Percentiles rank a stretch among this genome's conserved stretches.
Conservation (phyloP, 2,888 invertebrate genomes). For the Conus canariensis region DNA sequence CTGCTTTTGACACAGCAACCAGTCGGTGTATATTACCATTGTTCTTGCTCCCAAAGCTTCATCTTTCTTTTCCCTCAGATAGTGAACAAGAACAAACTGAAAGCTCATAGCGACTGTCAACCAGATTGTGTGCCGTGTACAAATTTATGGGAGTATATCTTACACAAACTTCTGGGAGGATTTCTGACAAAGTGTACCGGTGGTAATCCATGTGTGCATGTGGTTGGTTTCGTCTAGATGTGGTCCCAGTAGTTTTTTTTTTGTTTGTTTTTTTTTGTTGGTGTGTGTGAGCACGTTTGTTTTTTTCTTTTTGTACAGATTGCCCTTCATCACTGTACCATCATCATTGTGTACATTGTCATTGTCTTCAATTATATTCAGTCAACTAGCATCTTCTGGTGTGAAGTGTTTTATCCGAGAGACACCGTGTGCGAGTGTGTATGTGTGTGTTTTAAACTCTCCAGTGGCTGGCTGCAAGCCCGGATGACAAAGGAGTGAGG, state of each 20-base stretch:
- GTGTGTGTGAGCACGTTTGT: not conserved
- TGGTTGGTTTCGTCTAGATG: slow-evolving; percentile 2
- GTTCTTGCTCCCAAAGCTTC: too few relatives aligned
- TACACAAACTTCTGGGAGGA: not conserved
- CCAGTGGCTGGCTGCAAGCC: not conserved
- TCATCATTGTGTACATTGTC: slow-evolving; percentile 16
- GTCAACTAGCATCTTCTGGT: slow-evolving; percentile 4
- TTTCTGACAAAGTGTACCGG: not conserved
- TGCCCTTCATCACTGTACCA: not conserved
- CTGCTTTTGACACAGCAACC: too few relatives aligned
- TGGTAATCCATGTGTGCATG: slow-evolving; percentile 18
- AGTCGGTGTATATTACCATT: too few relatives aligned
- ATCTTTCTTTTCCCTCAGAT: too few relatives aligned
- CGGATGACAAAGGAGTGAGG: not conserved
- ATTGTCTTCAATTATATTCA: slow-evolving; percentile 22
- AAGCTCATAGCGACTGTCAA: too few relatives aligned
- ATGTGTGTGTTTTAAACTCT: not conserved
- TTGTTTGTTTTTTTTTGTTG: not conserved
- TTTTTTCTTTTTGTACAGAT: slow-evolving; percentile 8
- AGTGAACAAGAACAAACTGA: too few relatives aligned
- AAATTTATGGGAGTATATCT: not conserved
- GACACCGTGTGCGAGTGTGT: not conserved
- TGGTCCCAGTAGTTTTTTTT: not conserved
- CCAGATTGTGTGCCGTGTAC: not conserved
- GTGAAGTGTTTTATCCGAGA: not conserved